phyloP scores from a whole-genome alignment of 2,797 vertebrate genomes.

The Momotus momota region DNA sequence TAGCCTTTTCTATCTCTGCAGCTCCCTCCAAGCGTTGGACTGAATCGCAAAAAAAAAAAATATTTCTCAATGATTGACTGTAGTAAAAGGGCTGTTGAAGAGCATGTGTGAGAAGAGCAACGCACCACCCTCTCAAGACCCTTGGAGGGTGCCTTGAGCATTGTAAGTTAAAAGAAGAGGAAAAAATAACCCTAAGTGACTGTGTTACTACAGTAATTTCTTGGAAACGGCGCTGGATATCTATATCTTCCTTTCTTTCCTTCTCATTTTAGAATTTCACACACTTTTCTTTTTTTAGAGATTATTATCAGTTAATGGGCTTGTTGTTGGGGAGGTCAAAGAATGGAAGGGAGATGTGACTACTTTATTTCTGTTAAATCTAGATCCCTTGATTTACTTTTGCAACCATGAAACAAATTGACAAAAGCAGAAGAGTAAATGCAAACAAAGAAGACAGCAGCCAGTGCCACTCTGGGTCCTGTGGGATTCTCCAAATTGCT shows the following conservation, averaged over 20 bases:
- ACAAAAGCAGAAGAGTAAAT: conserved; percentile 61
- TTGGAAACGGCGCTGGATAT: neutral
- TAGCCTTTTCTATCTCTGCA: conserved; percentile 36
- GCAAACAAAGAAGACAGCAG: conserved; percentile 54
- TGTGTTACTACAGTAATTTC: neutral
- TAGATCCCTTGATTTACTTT: conserved; percentile 11
- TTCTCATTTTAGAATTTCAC: neutral
- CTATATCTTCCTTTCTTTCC: neutral
- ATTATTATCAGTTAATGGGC: neutral
- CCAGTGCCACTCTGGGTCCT: neutral
- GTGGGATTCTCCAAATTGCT: conserved; percentile 42
- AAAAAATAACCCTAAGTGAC: conserved; percentile 17
- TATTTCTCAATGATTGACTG: conserved; percentile 50
- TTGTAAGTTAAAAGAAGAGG: conserved; percentile 43
- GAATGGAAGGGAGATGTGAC: neutral
- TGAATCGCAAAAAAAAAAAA: neutral
- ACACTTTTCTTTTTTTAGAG: neutral
- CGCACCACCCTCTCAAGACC: conserved; percentile 39
- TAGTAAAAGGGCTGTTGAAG: conserved; percentile 39
- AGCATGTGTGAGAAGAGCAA: conserved; percentile 36
- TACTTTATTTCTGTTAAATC: neutral
- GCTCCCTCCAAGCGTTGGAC: conserved; percentile 40
- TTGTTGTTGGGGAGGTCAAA: neutral
- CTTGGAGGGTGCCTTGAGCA: conserved; percentile 41
- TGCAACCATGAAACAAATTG: conserved; percentile 18